Base-by-base conservation (phyloP, 1,140 invertebrate genomes). In the Bombus pascuorum region DNA sequence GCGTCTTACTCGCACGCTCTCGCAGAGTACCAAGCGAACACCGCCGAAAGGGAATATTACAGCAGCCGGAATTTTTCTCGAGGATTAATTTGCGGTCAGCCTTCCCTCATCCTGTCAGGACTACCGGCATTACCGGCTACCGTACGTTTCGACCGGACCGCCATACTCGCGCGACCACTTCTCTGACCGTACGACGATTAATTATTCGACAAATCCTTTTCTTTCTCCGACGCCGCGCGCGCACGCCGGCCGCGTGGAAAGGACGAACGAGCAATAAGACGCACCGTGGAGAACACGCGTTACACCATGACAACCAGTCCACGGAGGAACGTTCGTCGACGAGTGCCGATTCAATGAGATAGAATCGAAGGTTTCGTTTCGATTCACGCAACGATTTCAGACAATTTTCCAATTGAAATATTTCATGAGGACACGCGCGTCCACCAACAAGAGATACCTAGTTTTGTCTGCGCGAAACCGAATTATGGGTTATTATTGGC, bases 81-180 rank as follows among this genome's bases (percentile, higher is more conserved):
- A 90, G 91, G 91, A 92, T 93, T 94, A 94, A 93, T 94, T 94
- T 94, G 93, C 92, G 93, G 93, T 94, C 85, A 73, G 82, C n/a
- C 79, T 71, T 44, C 72, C 78, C 83, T 91, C 89, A 44, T 90
- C 89, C 86, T 86, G 83, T 76, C 89, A 78, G 66, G 89, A 91
- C 89, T 91, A 90, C 89, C 86, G 88, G 89, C 89, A 81, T 88
- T 90, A 90, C 89, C 47, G 86, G 89, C 90, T 91, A 91, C 86
- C 84, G 86, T 90, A 81, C 73, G 82, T 68, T 81, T 62, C 72
- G 70, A 15, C 72, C 80, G 66, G 71, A 84, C 86, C 77, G 68
- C 32, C 65, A 70, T 77, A 32, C 65, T 34, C 53, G 34, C 59
- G 72, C 66, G 18, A 70, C 44, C 73, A 34, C 28, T 59, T 86